phyloP scores from a whole-genome alignment of 2,113 vertebrate genomes.

The Crocuta crocuta region DNA sequence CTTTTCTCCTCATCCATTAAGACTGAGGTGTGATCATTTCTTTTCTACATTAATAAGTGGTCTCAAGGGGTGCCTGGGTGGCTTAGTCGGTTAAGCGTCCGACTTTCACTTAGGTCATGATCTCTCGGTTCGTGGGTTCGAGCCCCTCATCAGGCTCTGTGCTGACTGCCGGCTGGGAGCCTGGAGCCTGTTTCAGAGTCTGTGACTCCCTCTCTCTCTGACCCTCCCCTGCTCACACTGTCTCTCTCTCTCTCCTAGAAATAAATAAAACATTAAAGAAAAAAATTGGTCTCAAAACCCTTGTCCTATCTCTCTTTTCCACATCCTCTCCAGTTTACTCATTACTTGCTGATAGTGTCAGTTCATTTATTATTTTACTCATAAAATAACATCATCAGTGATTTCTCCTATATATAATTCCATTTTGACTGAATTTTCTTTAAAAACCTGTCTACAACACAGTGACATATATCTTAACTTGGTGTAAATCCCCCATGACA shows the following conservation, averaged over 20 bases:
- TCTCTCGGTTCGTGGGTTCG: no score
- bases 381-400: neutral
- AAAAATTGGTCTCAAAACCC: neutral
- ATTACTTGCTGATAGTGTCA: neutral
- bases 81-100: no score
- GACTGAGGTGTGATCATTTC: neutral
- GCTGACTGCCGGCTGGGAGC: no score
- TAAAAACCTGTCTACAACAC: neutral
- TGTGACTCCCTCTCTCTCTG: no score
- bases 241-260: no score
- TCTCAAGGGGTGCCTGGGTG: no score
- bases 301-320: neutral
- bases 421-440: neutral
- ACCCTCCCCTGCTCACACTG: no score
- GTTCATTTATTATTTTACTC: neutral
- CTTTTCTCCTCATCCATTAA: neutral
- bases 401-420: constrained; percentile 1
- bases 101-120: no score
- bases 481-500: neutral
- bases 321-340: neutral
- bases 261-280: no score
- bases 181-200: no score
- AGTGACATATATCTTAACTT: neutral
- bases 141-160: no score
- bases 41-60: neutral